These are phyloP conservation scores for Caprella mutica DNA, from an alignment of 2,888 invertebrate genomes.

Conservation along the genomic window DNA sequence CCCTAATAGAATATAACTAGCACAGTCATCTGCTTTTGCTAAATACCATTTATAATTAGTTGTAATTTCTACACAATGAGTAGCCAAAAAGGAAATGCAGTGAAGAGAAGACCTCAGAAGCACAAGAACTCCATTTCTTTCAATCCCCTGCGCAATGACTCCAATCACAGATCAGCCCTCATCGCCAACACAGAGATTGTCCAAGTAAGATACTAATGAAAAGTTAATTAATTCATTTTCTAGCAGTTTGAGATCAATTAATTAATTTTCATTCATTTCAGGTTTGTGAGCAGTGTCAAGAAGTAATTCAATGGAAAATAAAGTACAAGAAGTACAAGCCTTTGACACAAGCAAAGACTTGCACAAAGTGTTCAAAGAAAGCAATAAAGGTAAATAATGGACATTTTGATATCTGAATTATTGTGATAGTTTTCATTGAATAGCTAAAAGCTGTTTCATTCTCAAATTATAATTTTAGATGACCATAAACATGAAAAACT, in stretches of 20 bases:
- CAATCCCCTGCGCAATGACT: slow-evolving; percentile 77
- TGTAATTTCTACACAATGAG: too few species aligned
- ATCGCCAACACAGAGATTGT: slow-evolving; percentile 60
- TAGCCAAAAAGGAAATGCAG: slow-evolving; percentile 58
- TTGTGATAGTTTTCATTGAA: too few species aligned
- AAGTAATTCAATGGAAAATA: slow-evolving; percentile 85
- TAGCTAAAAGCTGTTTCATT: too few species aligned
- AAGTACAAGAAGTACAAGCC: slow-evolving; percentile 89
- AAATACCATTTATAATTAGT: too few species aligned
- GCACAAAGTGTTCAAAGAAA: slow-evolving; percentile 56
- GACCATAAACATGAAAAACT: too few species aligned
- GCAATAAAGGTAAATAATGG: slow-evolving; percentile 46
- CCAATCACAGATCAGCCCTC: slow-evolving; percentile 59
- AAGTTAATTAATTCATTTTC: neutral
- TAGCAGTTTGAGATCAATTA: neutral
- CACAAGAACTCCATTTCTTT: slow-evolving; percentile 68
- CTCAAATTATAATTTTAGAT: too few species aligned
- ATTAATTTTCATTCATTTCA: slow-evolving; percentile 40
- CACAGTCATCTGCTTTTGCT: too few species aligned
- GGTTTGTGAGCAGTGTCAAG: slow-evolving; percentile 73
- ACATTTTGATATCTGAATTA: too few species aligned
- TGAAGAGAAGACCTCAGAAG: slow-evolving; percentile 65
- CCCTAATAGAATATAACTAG: too few species aligned
- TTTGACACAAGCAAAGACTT: slow-evolving; percentile 64
- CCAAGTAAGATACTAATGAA: slow-evolving; percentile 36